Base-by-base conservation (phyloP, 2,888 invertebrate genomes). In the Drosophila mercatorum region DNA sequence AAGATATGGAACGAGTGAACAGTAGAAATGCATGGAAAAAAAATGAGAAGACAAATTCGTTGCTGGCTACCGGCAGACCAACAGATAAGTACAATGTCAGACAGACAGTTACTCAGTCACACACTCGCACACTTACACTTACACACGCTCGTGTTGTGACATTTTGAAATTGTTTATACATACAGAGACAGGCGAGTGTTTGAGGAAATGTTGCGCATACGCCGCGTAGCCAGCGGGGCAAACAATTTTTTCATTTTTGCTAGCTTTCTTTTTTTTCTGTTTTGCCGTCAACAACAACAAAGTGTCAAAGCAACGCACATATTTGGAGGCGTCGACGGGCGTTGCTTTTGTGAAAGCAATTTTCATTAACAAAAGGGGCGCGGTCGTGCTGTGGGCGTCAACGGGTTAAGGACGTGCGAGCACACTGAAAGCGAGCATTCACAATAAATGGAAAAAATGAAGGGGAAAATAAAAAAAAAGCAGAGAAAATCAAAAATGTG, bases 241-340 rank as follows among this genome's bases (percentile, higher is more conserved):
- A 43, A 44, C 47, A 67, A 38, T 55, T 62, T 72, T 58, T 58
- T 56, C 26, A 17, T 52, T 26, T 36, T 38, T 22, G 7, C 22
- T 1, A 22, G n/a, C 22, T 34, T 17, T 17, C 22, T 51, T 7
- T 12, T 17, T 51, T 17, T 22, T 22, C 22, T n/a, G 5, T 31
- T 28, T 40, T 46, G 17, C 10, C 44, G 52, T 69, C 22, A 78
- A 59, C 64, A 69, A 78, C 63, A 55, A 68, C 69, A 68, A 75
- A 80, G 83, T 83, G 78, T 75, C 80, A 85, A 80, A 71, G 71
- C 56, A 57, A 72, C 77, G 67, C 77, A 85, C 77, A 82, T 78
- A 71, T 81, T 78, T 81, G 81, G 84, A 81, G 84, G 81, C 84
- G 88, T 83, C 76, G 70, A 79, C 72, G 68, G 71, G 68, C 72